Base-by-base conservation (phyloP, 1,140 invertebrate genomes). In the Apolygus lucorum region DNA sequence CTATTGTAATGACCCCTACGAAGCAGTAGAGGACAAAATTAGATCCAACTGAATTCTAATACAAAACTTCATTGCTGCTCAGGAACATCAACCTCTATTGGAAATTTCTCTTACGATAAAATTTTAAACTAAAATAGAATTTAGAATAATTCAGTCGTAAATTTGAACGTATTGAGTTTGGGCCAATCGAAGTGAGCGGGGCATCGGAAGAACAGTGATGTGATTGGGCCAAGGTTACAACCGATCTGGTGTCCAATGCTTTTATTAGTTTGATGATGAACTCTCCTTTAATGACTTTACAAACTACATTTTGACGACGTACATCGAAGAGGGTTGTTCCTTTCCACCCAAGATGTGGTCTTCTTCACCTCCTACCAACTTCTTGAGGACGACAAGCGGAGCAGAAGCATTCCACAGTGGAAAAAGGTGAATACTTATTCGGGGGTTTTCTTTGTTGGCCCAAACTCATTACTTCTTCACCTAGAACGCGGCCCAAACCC, bases 311-410 rank as follows among this genome's bases (percentile, higher is more conserved):
- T 42, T 42, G 34, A 42, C 54, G 24, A 62, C 54, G 54, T 62
- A 62, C 54, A 27, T 34, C 28, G 28, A 63, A 70, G 54, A 68
- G 54, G 54, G 13, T 64, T 74, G 67, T 52, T 70, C 28, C 29
- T 21, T 70, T 21, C 1, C 27, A 2, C 26, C 4, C n/a, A 24
- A 22, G 70, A 25, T 69, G 26, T 69, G n/a, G 11, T 11, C 27
- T 68, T 67, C 26, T 26, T 22, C 29, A 17, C 22, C 29, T n/a
- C 29, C 26, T 11, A 28, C 14, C 26, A 68, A 68, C 17, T 62
- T 68, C 29, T 68, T 68, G 34, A 69, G 25, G 14, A 27, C 27
- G 24, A 1, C 17, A 59, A 22, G 8, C 21, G 25, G 13, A 69
- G 64, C 25, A n/a, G n/a, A 28, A 24, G 73, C 59, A 68, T 68